phyloP scores from a whole-genome alignment of 2,797 vertebrate genomes.

The Hydrolagus colliei region DNA sequence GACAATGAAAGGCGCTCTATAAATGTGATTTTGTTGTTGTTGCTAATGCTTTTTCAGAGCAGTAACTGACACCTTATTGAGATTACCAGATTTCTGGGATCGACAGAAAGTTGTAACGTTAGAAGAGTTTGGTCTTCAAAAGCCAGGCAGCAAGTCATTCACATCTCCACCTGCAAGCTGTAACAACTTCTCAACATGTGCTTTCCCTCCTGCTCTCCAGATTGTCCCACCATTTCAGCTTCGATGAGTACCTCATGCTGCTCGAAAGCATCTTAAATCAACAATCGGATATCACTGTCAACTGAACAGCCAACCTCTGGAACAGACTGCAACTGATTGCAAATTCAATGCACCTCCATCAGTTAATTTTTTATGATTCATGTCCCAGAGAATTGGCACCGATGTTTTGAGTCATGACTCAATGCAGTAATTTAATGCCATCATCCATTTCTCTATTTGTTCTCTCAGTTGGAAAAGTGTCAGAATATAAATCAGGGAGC shows the following conservation, averaged over 20 bases:
- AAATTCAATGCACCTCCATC: constrained; percentile 11
- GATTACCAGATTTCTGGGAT: not conserved
- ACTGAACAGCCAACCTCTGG: not conserved
- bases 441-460: too few relatives aligned
- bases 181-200: not conserved
- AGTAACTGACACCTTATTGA: not conserved
- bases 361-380: constrained; percentile 12
- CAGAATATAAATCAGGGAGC: not conserved
- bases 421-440: not conserved
- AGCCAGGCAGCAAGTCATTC: not conserved
- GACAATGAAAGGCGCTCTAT: too few relatives aligned
- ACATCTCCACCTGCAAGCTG: not conserved
- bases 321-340: not conserved
- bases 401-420: not conserved
- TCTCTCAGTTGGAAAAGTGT: not conserved
- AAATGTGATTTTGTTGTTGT: not conserved
- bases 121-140: not conserved
- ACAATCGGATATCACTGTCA: not conserved
- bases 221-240: not conserved
- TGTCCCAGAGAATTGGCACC: not conserved
- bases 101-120: not conserved
- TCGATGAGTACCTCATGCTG: not conserved
- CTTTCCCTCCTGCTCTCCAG: not conserved
- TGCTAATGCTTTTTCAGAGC: not conserved
- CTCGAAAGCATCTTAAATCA: not conserved